These are phyloP conservation scores for Lepus europaeus DNA, from an alignment of 2,113 vertebrate species.

Conservation along the genomic window DNA sequence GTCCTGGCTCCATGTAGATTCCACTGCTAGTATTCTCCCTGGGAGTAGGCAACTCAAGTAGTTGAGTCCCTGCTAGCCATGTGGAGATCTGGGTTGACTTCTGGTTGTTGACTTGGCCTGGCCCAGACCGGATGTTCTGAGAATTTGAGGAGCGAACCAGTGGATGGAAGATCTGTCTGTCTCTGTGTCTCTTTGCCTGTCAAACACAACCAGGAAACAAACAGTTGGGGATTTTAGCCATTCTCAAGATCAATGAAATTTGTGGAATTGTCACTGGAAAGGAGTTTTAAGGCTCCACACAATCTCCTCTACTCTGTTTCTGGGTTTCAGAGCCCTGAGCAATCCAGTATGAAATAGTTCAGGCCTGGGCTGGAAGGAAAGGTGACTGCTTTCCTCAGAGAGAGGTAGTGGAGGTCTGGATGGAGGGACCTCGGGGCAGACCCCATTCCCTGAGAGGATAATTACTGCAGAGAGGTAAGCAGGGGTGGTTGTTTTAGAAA, in stretches of 20 bases:
- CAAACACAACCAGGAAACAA: too few species aligned
- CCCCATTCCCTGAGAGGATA: background rate
- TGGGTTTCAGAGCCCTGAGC: background rate
- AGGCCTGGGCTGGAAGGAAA: background rate
- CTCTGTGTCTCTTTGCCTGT: too few species aligned
- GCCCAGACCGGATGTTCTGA: too few species aligned
- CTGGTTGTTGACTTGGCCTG: too few species aligned
- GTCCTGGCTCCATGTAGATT: too few species aligned
- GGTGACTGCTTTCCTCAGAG: background rate
- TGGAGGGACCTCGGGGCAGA: background rate
- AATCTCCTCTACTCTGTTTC: background rate
- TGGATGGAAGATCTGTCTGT: too few species aligned
- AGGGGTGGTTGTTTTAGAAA: background rate
- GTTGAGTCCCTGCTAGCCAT: too few species aligned
- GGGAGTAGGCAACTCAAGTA: too few species aligned
- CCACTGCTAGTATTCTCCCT: too few species aligned
- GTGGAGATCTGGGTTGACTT: too few species aligned
- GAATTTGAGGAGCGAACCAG: too few species aligned
- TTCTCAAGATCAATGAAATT: constrained; percentile 44
- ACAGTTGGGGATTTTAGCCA: background rate
- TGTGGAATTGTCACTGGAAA: background rate
- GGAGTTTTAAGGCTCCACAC: background rate
- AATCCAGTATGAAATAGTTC: background rate
- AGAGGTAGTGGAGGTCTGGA: background rate
- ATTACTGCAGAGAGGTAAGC: constrained; percentile 14